Evolutionary conservation across 2,888 invertebrate species (phyloP).

Genomic region (Dromius quadrimaculatus): DNA sequence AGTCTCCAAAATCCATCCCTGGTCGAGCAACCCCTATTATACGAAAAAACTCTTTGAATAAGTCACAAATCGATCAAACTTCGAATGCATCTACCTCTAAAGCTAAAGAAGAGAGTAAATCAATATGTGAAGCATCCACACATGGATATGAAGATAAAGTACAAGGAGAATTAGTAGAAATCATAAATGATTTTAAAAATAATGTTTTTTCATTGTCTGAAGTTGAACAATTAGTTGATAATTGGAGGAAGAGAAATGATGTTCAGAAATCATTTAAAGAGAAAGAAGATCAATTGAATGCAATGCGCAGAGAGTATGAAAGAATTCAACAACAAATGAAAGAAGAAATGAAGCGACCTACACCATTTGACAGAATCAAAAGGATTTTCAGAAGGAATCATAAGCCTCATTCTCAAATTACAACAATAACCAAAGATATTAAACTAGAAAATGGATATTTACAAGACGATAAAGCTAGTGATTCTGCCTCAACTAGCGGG

Average conservation of each 20-base stretch:
- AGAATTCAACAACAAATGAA: constrained; percentile 84
- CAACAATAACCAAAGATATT: constrained; percentile 53
- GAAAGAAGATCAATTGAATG: constrained; percentile 84
- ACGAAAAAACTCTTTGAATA: constrained; percentile 52
- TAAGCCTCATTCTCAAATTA: constrained; percentile 60
- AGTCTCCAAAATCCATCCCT: constrained; percentile 54
- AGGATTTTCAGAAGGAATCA: constrained; percentile 78
- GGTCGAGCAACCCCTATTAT: constrained; percentile 63
- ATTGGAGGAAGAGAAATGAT: constrained; percentile 89
- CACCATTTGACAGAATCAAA: constrained; percentile 83
- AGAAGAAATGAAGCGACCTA: constrained; percentile 80
- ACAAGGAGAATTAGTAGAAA: constrained; percentile 86
- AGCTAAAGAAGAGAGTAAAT: constrained; percentile 28
- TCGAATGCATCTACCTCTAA: constrained; percentile 32
- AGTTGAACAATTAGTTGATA: constrained; percentile 86
- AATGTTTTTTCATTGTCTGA: constrained; percentile 88
- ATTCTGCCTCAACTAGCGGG: constrained; percentile 2
- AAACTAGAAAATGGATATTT: constrained; percentile 53
- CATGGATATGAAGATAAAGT: constrained; percentile 68
- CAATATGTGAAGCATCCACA: constrained; percentile 56
- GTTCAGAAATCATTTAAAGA: constrained; percentile 88
- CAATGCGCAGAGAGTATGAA: constrained; percentile 85
- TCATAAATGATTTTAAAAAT: constrained; percentile 90
- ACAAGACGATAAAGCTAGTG: constrained; percentile 35
- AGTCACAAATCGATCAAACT: constrained; percentile 14